These are phyloP conservation scores for Sebastes kiyomatsui DNA, from an alignment of 2,797 vertebrate species.

Conservation along the genomic window DNA sequence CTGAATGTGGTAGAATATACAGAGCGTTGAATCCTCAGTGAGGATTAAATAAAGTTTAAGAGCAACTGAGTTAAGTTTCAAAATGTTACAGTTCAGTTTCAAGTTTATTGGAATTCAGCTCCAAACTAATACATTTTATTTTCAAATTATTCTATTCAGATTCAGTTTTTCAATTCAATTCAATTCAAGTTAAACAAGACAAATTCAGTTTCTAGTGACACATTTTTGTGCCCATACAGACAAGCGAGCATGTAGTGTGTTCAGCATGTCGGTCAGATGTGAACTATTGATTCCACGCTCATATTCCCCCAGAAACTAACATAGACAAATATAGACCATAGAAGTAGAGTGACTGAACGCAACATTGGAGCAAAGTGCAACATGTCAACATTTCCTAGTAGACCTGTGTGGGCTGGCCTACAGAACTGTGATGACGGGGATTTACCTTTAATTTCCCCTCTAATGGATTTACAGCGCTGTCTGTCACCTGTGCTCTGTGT, in stretches of 20 bases:
- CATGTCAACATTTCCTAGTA: conserved; percentile 25
- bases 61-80: background rate
- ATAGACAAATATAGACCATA: background rate
- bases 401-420: conserved; percentile 21
- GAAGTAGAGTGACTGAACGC: background rate
- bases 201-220: background rate
- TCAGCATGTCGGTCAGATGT: background rate
- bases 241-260: background rate
- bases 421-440: conserved; percentile 4
- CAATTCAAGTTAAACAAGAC: background rate
- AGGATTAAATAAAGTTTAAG: background rate
- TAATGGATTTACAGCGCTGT: background rate
- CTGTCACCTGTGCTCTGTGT: background rate
- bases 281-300: background rate
- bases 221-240: background rate
- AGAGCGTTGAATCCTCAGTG: background rate
- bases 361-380: background rate
- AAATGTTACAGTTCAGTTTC: background rate
- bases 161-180: background rate
- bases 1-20: background rate
- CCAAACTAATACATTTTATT: background rate
- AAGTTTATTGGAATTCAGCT: background rate
- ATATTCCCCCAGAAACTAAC: background rate
- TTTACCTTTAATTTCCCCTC: conserved; percentile 21
- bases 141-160: background rate